Percentiles rank a stretch among this genome's conserved stretches.
Conservation (phyloP, 1,140 invertebrate genomes). For the Holotrichia oblita region DNA sequence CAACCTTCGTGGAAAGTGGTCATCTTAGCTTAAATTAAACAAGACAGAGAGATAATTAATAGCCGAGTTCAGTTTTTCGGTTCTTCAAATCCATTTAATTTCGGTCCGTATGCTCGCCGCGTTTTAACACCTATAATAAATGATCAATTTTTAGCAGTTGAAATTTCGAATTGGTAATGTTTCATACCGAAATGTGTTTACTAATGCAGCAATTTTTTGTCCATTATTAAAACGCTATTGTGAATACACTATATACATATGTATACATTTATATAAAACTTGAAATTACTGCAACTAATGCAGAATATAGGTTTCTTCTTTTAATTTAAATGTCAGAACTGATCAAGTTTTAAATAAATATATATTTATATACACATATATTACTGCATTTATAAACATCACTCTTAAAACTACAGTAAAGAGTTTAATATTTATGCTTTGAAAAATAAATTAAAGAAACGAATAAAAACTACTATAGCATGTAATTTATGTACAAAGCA, state of each 20-base stretch:
- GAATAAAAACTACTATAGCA: background rate
- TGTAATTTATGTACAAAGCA: no score
- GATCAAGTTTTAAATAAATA: no score
- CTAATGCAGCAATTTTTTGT: constrained; percentile 10
- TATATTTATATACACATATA: background rate
- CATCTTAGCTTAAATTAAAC: constrained; percentile 18
- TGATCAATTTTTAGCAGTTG: constrained; percentile 16
- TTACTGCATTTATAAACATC: constrained; percentile 17
- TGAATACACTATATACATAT: no score
- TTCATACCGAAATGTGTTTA: constrained; percentile 9
- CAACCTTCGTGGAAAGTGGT: constrained; percentile 2
- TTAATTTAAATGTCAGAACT: no score
- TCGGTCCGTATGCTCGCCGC: background rate
- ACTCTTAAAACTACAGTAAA: background rate
- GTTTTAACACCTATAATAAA: constrained; percentile 31
- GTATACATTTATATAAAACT: no score
- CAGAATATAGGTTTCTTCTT: no score
- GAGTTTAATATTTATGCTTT: background rate
- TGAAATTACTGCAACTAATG: no score
- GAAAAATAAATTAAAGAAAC: background rate
- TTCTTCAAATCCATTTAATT: constrained; percentile 27
- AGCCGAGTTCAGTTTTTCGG: background rate
- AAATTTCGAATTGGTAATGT: background rate
- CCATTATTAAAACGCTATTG: background rate
- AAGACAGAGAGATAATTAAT: background rate